Conservation (phyloP, 2,113 vertebrate species). For the Laticauda colubrina region DNA sequence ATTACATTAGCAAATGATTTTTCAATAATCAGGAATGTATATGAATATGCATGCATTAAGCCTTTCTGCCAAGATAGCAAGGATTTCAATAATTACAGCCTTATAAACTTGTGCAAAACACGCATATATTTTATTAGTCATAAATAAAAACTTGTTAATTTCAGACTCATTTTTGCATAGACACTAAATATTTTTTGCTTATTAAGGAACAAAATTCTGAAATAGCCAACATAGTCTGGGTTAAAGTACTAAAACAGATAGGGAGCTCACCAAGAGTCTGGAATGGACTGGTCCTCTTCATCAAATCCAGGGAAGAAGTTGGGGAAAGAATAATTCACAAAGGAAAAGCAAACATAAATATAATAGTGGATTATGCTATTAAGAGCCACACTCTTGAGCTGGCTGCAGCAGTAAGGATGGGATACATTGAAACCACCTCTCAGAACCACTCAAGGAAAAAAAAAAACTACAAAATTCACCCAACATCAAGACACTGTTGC, state of each 20-base stretch:
- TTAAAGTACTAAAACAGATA: not conserved
- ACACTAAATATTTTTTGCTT: not conserved
- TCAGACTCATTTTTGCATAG: not conserved
- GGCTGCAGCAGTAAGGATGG: not conserved
- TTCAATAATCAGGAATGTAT: not conserved
- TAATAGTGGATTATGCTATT: not conserved
- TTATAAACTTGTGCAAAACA: not conserved
- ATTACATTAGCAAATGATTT: not conserved
- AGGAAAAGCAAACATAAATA: not conserved
- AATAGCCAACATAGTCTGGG: not conserved
- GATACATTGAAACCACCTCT: not conserved
- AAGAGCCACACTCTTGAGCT: not conserved
- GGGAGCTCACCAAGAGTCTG: not conserved
- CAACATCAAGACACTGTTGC: not conserved
- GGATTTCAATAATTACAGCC: not conserved
- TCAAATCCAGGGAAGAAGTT: not conserved
- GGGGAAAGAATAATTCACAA: not conserved
- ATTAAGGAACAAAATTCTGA: not conserved
- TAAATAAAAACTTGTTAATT: not conserved
- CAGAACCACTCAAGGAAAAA: not conserved
- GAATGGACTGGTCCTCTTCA: not conserved
- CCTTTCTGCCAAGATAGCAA: not conserved
- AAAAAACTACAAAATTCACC: not conserved
- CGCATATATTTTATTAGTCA: not conserved
- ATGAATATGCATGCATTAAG: not conserved